Evolutionary conservation across 2,888 invertebrate genomes (phyloP), one percentile per base, ranked within the genome.

Genomic region (Bedellia somnulentella): DNA sequence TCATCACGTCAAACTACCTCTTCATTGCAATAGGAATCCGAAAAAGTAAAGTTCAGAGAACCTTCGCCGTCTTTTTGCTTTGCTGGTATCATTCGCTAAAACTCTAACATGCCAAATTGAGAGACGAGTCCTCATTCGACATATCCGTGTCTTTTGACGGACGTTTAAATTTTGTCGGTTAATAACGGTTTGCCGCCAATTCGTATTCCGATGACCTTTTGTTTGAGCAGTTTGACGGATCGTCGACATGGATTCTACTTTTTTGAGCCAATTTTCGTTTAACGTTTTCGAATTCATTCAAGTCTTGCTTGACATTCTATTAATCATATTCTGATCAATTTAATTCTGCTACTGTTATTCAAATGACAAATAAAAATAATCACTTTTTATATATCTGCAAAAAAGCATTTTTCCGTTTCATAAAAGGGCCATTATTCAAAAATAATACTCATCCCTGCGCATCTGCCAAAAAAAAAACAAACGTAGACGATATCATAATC

Each of bases 211-310:
- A 37, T 43, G 45, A 47, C 49, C 58, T 57, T 59, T 53, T 37
- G 64, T 73, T 71, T 64, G 70, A 61, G 61, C 68, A 66, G 70
- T 68, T 70, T 73, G 73, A 73, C 75, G 73, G 70, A 68, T 67
- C 61, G 67, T 57, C 59, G 58, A 64, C 68, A 55, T 63, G 64
- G 58, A 67, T 60, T 63, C 64, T 58, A 60, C 64, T 63, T 59
- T 63, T 60, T 60, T 59, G n/a, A n/a, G n/a, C n/a, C n/a, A n/a
- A n/a, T n/a, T n/a, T n/a, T n/a, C n/a, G n/a, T n/a, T n/a, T n/a
- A n/a, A n/a, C n/a, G n/a, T n/a, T n/a, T n/a, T n/a, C n/a, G n/a
- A n/a, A n/a, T n/a, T n/a, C n/a, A n/a, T n/a, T n/a, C n/a, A n/a
- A n/a, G n/a, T n/a, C n/a, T n/a, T n/a, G n/a, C n/a, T n/a, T n/a